phyloP scores from a whole-genome alignment of 1,140 invertebrate genomes.

The Acyrthosiphon pisum region DNA sequence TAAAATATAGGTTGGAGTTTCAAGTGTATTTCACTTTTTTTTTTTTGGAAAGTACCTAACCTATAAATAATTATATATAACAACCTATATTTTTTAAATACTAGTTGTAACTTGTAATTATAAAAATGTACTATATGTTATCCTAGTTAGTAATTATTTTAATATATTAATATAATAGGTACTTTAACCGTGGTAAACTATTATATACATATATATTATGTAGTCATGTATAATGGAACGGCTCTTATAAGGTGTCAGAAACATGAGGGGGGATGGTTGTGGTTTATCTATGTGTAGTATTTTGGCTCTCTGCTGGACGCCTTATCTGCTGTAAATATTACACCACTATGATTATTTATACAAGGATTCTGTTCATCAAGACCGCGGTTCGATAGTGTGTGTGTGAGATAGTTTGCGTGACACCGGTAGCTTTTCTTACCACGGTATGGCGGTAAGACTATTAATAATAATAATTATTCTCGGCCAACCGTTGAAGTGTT shows the following conservation, averaged over 20 bases:
- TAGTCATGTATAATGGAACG: background rate
- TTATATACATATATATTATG: background rate
- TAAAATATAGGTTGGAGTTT: background rate
- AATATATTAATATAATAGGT: too few relatives aligned
- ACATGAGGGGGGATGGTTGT: background rate
- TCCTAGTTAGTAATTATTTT: too few relatives aligned
- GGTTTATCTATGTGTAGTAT: background rate
- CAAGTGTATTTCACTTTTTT: background rate
- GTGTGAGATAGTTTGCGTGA: background rate
- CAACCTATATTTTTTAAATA: too few relatives aligned
- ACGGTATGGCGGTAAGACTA: background rate
- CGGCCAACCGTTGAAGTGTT: background rate
- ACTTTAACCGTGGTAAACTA: background rate
- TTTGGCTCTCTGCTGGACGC: background rate
- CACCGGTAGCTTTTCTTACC: background rate
- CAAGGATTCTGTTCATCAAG: background rate
- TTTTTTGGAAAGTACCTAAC: too few relatives aligned
- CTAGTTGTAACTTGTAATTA: too few relatives aligned
- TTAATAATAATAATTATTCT: slow-evolving; percentile 5
- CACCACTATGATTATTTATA: background rate
- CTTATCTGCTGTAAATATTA: background rate
- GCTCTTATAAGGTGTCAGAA: background rate
- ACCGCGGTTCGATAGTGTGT: background rate
- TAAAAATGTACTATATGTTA: too few relatives aligned
- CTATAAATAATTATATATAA: too few relatives aligned